Base-by-base conservation (phyloP, 1,140 invertebrate genomes). In the Mercenaria mercenaria region DNA sequence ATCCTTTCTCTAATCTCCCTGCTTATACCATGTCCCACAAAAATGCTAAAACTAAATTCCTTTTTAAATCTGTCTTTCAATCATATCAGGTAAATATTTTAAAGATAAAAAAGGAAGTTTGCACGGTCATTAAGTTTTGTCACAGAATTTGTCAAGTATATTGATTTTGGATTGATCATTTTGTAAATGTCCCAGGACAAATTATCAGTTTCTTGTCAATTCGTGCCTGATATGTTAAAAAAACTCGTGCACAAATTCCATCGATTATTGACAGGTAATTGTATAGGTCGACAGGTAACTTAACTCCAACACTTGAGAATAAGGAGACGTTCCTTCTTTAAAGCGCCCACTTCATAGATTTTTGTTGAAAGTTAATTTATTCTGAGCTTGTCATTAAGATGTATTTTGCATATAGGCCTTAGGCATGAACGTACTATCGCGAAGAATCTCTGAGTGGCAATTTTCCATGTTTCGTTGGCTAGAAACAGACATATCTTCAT, bases 181-280 rank as follows among this genome's bases (percentile, higher is more conserved):
- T 72, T 23, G n/a, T 4, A 41, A 39, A 67, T 29, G 20, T 32
- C 26, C 61, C 13, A 1, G 34, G 23, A 72, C 34, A 72, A 72
- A 72, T 39, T 37, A 72, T 72, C 67, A 72, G 39, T 72, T 72
- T 72, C 67, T 34, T 72, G 67, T 72, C 67, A 72, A 72, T 23
- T 72, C 18, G 34, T 72, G 67, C 39, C 34, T 72, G 67, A 39
- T 18, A 39, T 23, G 39, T 72, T 72, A 39, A 1, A 59, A 64
- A 64, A 64, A 0, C 2, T n/a, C 3, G n/a, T 64, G 59, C 59
- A 29, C 52, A 64, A 64, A 59, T 11, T n/a, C n/a, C 59, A 64
- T 64, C n/a, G n/a, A 56, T 56, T 56, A 64, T 64, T 29, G 26
- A 29, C n/a, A 64, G 59, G n/a, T 26, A 26, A 29, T 64, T 29